These are phyloP conservation scores for Manacus vitellinus DNA, from an alignment of 2,113 vertebrate species.

Conservation along the genomic window DNA sequence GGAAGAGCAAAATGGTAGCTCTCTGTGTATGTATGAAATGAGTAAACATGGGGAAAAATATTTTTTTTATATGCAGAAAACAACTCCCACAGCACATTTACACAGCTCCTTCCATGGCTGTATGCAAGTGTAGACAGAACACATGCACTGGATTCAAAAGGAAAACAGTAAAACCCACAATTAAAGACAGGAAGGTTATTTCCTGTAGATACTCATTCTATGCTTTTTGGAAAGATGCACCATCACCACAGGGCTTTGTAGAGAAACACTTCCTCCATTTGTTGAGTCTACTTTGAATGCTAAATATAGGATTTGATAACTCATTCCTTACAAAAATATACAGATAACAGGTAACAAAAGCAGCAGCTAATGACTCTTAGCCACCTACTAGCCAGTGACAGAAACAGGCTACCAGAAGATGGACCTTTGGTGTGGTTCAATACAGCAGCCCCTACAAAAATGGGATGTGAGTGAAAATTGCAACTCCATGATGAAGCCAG, in stretches of 20 bases:
- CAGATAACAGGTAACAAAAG: background rate
- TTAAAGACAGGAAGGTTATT: background rate
- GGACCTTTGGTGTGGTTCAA: background rate
- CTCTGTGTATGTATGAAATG: background rate
- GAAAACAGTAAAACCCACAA: background rate
- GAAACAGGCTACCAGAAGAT: background rate
- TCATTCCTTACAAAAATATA: background rate
- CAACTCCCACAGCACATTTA: background rate
- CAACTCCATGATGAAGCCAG: background rate
- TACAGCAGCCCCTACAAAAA: background rate
- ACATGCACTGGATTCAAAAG: background rate
- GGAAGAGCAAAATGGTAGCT: background rate
- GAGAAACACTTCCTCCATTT: background rate
- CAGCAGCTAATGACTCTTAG: background rate
- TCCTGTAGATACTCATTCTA: background rate
- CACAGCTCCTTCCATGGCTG: background rate
- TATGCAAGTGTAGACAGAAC: background rate
- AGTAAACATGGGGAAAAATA: background rate
- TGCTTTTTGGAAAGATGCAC: background rate
- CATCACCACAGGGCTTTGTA: background rate
- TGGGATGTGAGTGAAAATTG: background rate
- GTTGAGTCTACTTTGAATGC: background rate
- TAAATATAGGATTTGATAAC: background rate
- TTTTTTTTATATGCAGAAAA: background rate
- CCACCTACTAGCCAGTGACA: background rate